Base-by-base conservation (phyloP, 2,888 invertebrate species). In the Pinctada fucata region DNA sequence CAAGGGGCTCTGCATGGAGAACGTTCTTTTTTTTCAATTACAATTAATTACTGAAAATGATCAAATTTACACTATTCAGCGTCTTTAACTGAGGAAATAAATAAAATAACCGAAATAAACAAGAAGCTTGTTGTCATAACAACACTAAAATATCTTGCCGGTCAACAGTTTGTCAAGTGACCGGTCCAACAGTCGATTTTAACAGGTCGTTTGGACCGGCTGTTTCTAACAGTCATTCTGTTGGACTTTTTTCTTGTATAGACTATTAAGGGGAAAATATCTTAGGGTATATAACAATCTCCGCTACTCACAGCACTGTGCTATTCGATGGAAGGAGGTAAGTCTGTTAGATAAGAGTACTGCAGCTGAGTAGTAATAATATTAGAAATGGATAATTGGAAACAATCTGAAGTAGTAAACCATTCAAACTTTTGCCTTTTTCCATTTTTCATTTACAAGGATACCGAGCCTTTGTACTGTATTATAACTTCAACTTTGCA, bases 21-120 rank as follows among this genome's bases (percentile, higher is more conserved):
- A 31, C 31, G 31, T 1, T 31, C 31, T 31, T 31, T 31, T 31
- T 92, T 3, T 92, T 92, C 1, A 92, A 93, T 80, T 92, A 92
- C 78, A 93, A 92, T 1, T 92, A 92, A 0, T 92, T 3, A 92
- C 93, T 0, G 93, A 93, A 81, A 92, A 92, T 78, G 92, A 92
- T 1, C 92, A 92, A 0, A 84, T 93, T 5, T 90, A 92, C 3
- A 91, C 92, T 6, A 79, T 92, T 5, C 91, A 91, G 78, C 75
- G 90, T 8, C 92, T 89, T 3, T 0, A 58, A 58, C 88, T 93
- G 1, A 76, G 88, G 51, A 90, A 91, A 81, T 92, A 92, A 88
- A 31, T 31, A 31, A 31, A 31, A 31, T 31, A 31, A 31, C 31
- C 1, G 31, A 31, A 31, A 31, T 31, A 31, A 92, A 90, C 92